Evolutionary conservation across 2,888 invertebrate genomes (phyloP), one percentile per base, ranked within the genome.

Genomic region (Drosophila pseudotakahashii): DNA sequence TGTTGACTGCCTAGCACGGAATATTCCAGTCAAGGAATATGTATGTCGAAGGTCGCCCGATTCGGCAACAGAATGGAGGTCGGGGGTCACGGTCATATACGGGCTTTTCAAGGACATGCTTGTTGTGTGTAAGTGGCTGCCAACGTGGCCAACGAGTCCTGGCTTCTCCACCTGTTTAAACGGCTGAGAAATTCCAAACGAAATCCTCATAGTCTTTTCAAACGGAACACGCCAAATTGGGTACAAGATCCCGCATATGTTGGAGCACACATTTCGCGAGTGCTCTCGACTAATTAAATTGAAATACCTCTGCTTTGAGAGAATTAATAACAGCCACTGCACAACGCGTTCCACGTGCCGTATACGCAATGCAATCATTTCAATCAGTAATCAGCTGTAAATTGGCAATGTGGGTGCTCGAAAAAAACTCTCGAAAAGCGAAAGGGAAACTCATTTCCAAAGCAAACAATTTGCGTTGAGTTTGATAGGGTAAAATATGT

Each of bases 41-140:
- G 9, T 39, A 23, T 36, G 51, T 19, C 14, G 50, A 68, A 71
- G 68, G 72, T 54, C 63, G 48, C 62, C 50, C 42, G 14, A 30
- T 44, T 54, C 53, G 41, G 50, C 9, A 26, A 10, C 32, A 14
- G 10, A 34, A 26, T 69, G 61, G 72, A 48, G 60, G 50, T 39
- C 52, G 63, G 55, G 63, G 70, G 67, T 67, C 77, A 53, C 52
- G 71, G 71, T 45, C 71, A 57, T 55, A 48, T 55, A 26, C 41
- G 36, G 45, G 41, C 45, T 23, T 52, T 80, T 73, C 89, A 83
- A 88, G 89, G 89, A 66, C 78, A 62, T 68, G 64, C 53, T 54
- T 75, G 70, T 60, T 62, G 50, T 82, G 75, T 85, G 88, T 82
- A 75, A 88, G 88, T 79, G 80, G 69, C 71, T 76, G 62, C 7